Evolutionary conservation across 1,140 invertebrate species (phyloP).

Genomic region (Batillaria attramentaria): DNA sequence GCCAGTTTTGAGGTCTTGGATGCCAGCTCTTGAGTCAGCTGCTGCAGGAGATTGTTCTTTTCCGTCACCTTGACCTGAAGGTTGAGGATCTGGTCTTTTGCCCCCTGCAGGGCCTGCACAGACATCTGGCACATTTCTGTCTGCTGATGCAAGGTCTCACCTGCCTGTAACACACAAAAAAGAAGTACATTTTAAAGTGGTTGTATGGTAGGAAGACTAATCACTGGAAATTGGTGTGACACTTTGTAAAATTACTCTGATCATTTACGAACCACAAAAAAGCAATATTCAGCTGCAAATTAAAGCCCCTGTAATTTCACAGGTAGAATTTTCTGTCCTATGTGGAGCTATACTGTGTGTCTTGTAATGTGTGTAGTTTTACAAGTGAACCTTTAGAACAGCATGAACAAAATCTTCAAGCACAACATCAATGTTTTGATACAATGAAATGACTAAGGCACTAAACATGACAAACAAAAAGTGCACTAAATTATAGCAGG

Average conservation of each 20-base stretch:
- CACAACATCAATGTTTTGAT: too few species aligned
- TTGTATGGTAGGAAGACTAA: neutral
- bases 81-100: conserved; percentile 52
- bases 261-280: neutral
- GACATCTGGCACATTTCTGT: conserved; percentile 44
- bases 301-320: too few species aligned
- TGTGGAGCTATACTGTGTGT: too few species aligned
- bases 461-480: too few species aligned
- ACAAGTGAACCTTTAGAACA: too few species aligned
- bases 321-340: too few species aligned
- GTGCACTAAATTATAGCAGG: too few species aligned
- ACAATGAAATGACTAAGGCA: too few species aligned
- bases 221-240: neutral
- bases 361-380: too few species aligned
- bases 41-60: conserved; percentile 52
- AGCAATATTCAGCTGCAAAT: neutral
- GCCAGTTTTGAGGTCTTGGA: conserved; percentile 1
- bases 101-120: conserved; percentile 51
- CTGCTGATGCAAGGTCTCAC: conserved; percentile 53
- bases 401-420: too few species aligned
- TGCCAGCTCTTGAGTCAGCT: conserved; percentile 47
- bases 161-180: conserved; percentile 54
- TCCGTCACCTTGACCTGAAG: conserved; percentile 50
- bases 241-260: neutral
- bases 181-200: too few species aligned